Base-by-base conservation (phyloP, 1,140 invertebrate species). In the Camponotus pennsylvanicus region DNA sequence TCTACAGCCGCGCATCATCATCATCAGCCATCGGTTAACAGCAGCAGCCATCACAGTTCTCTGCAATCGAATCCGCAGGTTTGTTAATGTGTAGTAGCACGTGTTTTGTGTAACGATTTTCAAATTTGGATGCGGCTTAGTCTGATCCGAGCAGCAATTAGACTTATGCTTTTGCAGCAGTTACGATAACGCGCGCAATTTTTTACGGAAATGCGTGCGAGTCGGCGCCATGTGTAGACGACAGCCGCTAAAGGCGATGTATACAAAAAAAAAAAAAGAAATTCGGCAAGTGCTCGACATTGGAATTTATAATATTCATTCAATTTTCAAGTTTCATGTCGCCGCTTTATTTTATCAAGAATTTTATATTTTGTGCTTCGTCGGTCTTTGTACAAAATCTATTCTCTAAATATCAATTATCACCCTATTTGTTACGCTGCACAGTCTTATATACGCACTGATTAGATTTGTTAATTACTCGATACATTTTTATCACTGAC, bases 31-130 rank as follows among this genome's bases (percentile, higher is more conserved):
- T 90, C 94, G 70, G 93, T 94, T 93, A 93, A 90, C 92, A 93
- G 89, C 86, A 92, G 89, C 91, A 93, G 91, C 91, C 92, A 91
- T 85, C 94, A 95, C 86, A 92, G 90, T 88, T 93, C 94, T 70
- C 90, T 95, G 64, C 92, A 94, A 76, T 86, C 92, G 55, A 93
- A 93, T 87, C 67, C 93, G 61, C 95, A 95, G 94, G 95, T 95
- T 95, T 94, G 95, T 95, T 91, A 77, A 79, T 80, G 77, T 73
- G 89, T 93, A 94, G 90, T 89, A 90, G 91, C 92, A 94, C 89
- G 92, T 76, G 55, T 83, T 73, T 75, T 73, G 69, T 73, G 79
- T 83, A 63, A 83, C 40, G 55, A 77, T n/a, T 52, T 52, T 3
- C 67, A 86, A 61, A 52, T 61, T 55, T 75, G 70, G 78, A 76